Base-by-base conservation (phyloP, 2,797 vertebrate genomes). In the Lepilemur ruficaudatus region DNA sequence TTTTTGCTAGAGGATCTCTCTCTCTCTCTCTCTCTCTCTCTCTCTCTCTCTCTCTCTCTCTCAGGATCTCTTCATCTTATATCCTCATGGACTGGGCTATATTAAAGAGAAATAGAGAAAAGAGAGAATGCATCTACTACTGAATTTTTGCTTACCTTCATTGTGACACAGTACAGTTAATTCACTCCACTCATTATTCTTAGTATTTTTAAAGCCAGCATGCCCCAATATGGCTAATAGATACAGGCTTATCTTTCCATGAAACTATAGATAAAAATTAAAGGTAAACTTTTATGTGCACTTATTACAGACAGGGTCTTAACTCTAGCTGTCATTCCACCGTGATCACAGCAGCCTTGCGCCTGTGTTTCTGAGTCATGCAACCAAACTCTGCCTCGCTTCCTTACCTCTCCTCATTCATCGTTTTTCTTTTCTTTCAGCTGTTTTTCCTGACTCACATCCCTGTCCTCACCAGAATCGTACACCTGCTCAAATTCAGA, bases 401-500 rank as follows among this genome's bases (percentile, higher is more conserved):
- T 5, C 7, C 22, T 65, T 46, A 38, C 32, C 3, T 63, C 22
- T 83, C 41, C 28, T 55, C 5, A 22, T 61, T 89, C 13, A 18
- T 48, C 32, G 63, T 78, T 89, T 88, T 89, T 84, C 23, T 55
- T 82, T 38, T 22, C 6, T 61, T 70, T 90, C 5, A 70, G 35
- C 41, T 85, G 10, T 48, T 85, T 93, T 96, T 88, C 63, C 85
- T 91, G 83, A 90, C 43, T 91, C 73, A 63, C 35, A 90, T 82
- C 46, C 61, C n/a, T 89, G 46, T 84, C 32, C 46, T 97, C 14
- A 63, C 23, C 78, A 35, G 72, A 96, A 63, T 75, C 12, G 5
- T 48, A 91, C 65, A 91, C 85, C 43, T 95, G 82, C 28, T 63
- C 22, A 22, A n/a, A 80, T 72, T 91, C 28, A 75, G 43, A 95